These are phyloP conservation scores for Abrostola tripartita DNA, from an alignment of 2,888 invertebrate species.

Conservation along the genomic window DNA sequence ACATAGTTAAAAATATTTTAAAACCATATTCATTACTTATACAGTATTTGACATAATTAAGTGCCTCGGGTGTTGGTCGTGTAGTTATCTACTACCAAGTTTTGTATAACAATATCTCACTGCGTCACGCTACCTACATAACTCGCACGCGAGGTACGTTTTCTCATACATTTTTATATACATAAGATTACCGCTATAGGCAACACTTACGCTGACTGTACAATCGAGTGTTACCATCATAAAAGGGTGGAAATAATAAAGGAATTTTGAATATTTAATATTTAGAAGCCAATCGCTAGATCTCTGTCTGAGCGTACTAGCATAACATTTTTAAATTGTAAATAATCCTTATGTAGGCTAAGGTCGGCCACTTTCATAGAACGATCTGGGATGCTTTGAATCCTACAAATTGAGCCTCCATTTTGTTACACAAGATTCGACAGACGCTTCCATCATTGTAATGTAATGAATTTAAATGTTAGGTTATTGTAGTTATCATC, in stretches of 20 bases:
- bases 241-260: slow-evolving; percentile 10
- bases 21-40: slow-evolving; percentile 12
- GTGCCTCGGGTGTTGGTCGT: neutral
- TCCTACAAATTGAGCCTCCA: slow-evolving; percentile 10
- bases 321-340: slow-evolving; percentile 32
- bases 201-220: slow-evolving; percentile 24
- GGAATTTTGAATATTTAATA: slow-evolving; percentile 17
- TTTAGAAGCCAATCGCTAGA: slow-evolving; percentile 12
- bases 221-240: slow-evolving; percentile 16
- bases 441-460: slow-evolving; percentile 1
- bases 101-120: neutral
- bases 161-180: slow-evolving; percentile 7
- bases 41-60: slow-evolving; percentile 16
- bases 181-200: slow-evolving; percentile 18
- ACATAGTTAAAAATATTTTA: slow-evolving; percentile 25
- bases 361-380: slow-evolving; percentile 23
- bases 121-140: neutral
- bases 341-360: slow-evolving; percentile 28
- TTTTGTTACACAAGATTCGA: slow-evolving; percentile 28
- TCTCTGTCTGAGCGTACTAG: slow-evolving; percentile 11
- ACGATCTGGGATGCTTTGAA: slow-evolving; percentile 22
- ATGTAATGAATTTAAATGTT: neutral
- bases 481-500: neutral
- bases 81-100: neutral
- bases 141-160: neutral